Percentiles rank a stretch among this genome's conserved stretches.
These are phyloP conservation scores for Neodiprion lecontei DNA, from an alignment of 1,140 invertebrate genomes.

Conservation along the genomic window DNA sequence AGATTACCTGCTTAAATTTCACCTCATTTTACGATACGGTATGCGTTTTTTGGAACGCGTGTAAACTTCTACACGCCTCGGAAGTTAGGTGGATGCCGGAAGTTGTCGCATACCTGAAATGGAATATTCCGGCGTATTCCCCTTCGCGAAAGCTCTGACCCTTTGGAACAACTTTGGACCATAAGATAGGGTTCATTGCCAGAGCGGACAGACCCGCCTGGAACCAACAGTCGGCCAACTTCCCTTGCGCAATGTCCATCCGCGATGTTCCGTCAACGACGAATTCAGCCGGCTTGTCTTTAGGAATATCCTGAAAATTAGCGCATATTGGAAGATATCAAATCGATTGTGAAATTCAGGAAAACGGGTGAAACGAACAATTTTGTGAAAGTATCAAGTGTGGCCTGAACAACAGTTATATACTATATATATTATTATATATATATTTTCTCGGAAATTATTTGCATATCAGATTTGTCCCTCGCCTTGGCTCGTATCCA, in stretches of 20 bases:
- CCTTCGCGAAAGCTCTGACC: conserved; percentile 91
- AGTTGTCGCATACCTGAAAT: conserved; percentile 76
- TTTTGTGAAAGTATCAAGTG: background rate
- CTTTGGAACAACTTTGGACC: conserved; percentile 93
- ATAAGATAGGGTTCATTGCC: conserved; percentile 85
- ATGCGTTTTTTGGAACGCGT: conserved; percentile 5
- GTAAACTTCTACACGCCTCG: background rate
- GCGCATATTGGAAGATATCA: background rate
- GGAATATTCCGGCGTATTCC: conserved; percentile 92
- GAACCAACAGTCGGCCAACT: conserved; percentile 97
- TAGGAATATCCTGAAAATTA: conserved; percentile 67
- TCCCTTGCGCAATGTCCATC: conserved; percentile 97
- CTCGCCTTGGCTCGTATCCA: conserved; percentile 82
- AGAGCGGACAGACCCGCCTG: conserved; percentile 95
- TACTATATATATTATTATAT: background rate
- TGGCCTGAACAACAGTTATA: background rate
- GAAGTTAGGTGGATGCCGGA: background rate
- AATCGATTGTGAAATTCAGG: background rate
- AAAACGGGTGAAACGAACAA: background rate
- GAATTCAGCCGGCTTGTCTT: conserved; percentile 85
- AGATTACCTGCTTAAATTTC: background rate
- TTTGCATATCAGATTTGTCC: conserved; percentile 7
- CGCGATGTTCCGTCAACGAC: conserved; percentile 94
- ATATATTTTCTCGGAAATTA: background rate
- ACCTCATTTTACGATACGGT: background rate